Evolutionary conservation across 2,113 vertebrate genomes (phyloP).

Genomic region (Abramis brama): DNA sequence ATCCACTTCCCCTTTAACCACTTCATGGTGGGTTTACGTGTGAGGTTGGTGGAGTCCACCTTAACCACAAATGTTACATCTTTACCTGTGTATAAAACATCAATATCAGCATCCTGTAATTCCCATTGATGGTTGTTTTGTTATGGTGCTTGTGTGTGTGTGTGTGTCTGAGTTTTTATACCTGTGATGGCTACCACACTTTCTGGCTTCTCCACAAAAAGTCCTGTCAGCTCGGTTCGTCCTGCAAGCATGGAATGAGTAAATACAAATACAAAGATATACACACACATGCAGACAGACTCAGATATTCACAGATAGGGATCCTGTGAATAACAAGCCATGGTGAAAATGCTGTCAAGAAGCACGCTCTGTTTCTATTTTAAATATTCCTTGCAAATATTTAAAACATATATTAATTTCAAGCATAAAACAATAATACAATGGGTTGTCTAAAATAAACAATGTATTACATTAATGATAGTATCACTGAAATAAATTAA

Average conservation of each 20-base stretch:
- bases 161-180: conserved; percentile 4
- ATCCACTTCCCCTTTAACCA: conserved; percentile 95
- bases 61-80: conserved; percentile 72
- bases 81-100: conserved; percentile 69
- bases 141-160: not conserved
- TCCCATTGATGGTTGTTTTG: not conserved
- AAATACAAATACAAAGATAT: not conserved
- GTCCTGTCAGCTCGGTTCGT: conserved; percentile 39
- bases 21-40: conserved; percentile 79
- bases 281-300: conserved; percentile 10
- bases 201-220: conserved; percentile 51
- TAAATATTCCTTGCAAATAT: conserved; percentile 32
- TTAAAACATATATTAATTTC: conserved; percentile 13
- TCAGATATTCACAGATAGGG: not conserved
- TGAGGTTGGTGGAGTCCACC: conserved; percentile 79
- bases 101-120: not conserved
- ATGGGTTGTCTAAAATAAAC: not conserved
- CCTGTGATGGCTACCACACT: conserved; percentile 33
- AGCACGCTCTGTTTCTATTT: not conserved
- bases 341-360: not conserved
- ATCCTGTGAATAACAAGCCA: not conserved
- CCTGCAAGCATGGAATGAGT: conserved; percentile 12
- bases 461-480: not conserved
- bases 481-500: not conserved
- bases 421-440: not conserved